Evolutionary conservation across 2,113 vertebrate species (phyloP).

Genomic region (Dasyurus viverrinus): DNA sequence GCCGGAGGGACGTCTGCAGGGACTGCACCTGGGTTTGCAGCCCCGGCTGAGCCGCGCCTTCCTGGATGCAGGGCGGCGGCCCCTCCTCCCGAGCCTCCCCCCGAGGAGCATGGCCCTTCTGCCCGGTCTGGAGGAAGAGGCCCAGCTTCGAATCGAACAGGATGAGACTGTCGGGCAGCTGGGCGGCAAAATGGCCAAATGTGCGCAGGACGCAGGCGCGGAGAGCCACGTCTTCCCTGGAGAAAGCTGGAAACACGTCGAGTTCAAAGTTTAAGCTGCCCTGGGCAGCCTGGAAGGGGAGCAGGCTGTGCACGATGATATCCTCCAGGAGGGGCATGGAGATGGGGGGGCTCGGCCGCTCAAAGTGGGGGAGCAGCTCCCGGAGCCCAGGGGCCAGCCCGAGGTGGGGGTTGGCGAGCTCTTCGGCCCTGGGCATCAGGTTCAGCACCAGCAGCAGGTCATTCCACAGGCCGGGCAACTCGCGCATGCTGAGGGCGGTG

Average conservation of each 20-base stretch:
- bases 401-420: conserved; percentile 83
- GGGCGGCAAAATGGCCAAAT: not conserved
- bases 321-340: conserved; percentile 35
- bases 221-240: no score
- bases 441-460: conserved; percentile 87
- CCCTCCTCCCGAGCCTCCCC: not conserved
- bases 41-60: not conserved
- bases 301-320: not conserved
- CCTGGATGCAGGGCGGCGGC: no score
- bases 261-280: not conserved
- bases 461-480: conserved; percentile 86
- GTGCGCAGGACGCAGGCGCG: not conserved
- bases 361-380: conserved; percentile 24
- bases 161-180: conserved; percentile 15
- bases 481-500: conserved; percentile 82
- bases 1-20: no score
- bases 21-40: not conserved
- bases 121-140: not conserved
- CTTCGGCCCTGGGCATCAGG: conserved; percentile 84
- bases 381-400: conserved; percentile 1
- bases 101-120: not conserved
- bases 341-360: not conserved
- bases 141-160: conserved; percentile 17
- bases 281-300: not conserved
- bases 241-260: not conserved